Evolutionary conservation across 2,888 invertebrate genomes (phyloP).

Genomic region (Blera fallax): DNA sequence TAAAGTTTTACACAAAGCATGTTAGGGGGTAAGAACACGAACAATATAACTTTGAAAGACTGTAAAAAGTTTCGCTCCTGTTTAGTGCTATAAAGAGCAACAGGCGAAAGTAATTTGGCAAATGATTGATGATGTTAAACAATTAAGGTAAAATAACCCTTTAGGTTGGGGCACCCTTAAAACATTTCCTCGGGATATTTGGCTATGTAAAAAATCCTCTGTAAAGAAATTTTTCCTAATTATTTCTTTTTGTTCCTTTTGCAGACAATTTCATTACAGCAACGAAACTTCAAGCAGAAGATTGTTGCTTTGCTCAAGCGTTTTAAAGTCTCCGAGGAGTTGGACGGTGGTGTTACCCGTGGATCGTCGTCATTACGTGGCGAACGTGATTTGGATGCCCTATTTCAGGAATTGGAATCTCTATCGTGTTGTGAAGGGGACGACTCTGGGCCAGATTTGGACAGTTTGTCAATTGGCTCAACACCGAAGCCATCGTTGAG

Average conservation of each 20-base stretch:
- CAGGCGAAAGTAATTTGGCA: neutral
- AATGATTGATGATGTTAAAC: conserved; percentile 6
- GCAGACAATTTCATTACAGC: conserved; percentile 84
- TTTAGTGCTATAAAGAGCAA: neutral
- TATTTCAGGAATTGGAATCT: conserved; percentile 97
- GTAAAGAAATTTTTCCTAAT: neutral
- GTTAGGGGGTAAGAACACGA: neutral
- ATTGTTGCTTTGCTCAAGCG: conserved; percentile 96
- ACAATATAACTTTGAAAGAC: neutral
- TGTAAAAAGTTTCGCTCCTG: neutral
- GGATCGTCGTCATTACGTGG: conserved; percentile 86
- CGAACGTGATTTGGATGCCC: conserved; percentile 94
- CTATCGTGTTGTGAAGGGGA: conserved; percentile 91
- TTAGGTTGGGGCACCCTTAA: neutral
- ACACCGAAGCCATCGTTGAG: conserved; percentile 97
- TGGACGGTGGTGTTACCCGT: conserved; percentile 86
- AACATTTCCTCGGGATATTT: neutral
- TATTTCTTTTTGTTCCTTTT: conserved; percentile 29
- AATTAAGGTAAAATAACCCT: conserved; percentile 3
- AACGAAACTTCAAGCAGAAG: conserved; percentile 98
- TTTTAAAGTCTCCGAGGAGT: conserved; percentile 96
- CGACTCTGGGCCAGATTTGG: conserved; percentile 97
- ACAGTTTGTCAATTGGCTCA: conserved; percentile 97
- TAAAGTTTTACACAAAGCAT: neutral
- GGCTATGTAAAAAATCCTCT: neutral